Conservation (phyloP, 2,113 vertebrate genomes). For the Ginglymostoma cirratum region DNA sequence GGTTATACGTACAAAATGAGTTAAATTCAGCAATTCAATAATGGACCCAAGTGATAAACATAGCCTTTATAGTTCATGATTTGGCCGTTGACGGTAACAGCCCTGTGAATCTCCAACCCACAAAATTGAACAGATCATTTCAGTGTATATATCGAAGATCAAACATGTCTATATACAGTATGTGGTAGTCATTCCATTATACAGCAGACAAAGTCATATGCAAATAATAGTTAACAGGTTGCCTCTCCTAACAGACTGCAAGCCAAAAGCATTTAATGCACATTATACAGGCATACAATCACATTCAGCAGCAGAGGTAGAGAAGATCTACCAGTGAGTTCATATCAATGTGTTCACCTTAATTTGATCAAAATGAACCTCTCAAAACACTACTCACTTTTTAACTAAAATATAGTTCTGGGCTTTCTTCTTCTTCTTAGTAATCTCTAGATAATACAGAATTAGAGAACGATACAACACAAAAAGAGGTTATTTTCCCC, state of each 20-base stretch:
- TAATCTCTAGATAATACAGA: not conserved
- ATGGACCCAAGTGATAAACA: not conserved
- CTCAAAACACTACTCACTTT: not conserved
- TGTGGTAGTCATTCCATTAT: not conserved
- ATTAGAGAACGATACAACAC: not conserved
- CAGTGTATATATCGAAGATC: not conserved
- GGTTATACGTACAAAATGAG: not conserved
- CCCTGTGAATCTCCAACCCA: not conserved
- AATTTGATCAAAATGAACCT: not conserved
- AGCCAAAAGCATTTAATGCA: not conserved
- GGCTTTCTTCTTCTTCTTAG: not conserved
- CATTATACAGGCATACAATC: not conserved
- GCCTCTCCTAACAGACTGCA: not conserved
- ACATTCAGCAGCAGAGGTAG: not conserved
- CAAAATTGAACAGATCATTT: not conserved
- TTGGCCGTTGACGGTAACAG: not conserved
- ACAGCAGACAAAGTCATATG: not conserved
- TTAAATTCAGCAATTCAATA: not conserved
- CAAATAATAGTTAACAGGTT: not conserved
- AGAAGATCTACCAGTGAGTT: not conserved
- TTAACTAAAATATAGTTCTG: not conserved
- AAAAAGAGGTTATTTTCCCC: not conserved
- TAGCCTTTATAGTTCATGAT: not conserved
- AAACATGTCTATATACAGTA: not conserved
- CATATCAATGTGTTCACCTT: not conserved